Evolutionary conservation across 2,113 vertebrate genomes (phyloP).

Genomic region (Catagonus wagneri): DNA sequence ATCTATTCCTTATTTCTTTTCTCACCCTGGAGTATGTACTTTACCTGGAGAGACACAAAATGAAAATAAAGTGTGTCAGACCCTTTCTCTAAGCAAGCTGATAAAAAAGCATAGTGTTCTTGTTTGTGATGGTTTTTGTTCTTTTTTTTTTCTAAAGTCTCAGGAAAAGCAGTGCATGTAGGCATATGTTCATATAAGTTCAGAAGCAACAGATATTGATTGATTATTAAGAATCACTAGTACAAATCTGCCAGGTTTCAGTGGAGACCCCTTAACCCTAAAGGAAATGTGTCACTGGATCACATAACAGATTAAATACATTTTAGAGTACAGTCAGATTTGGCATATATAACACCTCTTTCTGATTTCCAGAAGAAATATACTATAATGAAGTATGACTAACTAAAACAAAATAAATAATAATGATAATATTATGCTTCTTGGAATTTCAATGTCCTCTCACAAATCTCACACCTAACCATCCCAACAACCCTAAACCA

Average conservation of each 20-base stretch:
- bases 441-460: not conserved
- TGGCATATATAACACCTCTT: not conserved
- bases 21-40: not conserved
- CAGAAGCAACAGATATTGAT: not conserved
- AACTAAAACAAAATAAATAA: not conserved
- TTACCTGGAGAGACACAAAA: conserved; percentile 45
- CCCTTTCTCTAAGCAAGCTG: conserved; percentile 47
- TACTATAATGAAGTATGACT: not conserved
- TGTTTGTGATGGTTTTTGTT: not conserved
- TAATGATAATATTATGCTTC: not conserved
- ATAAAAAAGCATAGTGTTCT: not conserved
- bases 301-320: not conserved
- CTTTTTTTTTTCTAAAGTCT: not conserved
- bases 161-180: not conserved
- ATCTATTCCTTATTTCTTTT: conserved; percentile 32
- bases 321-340: not conserved
- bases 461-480: not conserved
- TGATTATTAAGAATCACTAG: not conserved
- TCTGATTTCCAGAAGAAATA: not conserved
- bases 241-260: not conserved
- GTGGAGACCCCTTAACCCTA: not conserved
- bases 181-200: not conserved
- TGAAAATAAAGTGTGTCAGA: conserved; percentile 52
- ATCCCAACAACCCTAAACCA: not conserved
- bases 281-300: not conserved